A percentile compares a stretch with the other conserved stretches of the same genome.
These are phyloP conservation scores for Picathartes gymnocephalus DNA, from an alignment of 2,113 vertebrate genomes.

Conservation along the genomic window DNA sequence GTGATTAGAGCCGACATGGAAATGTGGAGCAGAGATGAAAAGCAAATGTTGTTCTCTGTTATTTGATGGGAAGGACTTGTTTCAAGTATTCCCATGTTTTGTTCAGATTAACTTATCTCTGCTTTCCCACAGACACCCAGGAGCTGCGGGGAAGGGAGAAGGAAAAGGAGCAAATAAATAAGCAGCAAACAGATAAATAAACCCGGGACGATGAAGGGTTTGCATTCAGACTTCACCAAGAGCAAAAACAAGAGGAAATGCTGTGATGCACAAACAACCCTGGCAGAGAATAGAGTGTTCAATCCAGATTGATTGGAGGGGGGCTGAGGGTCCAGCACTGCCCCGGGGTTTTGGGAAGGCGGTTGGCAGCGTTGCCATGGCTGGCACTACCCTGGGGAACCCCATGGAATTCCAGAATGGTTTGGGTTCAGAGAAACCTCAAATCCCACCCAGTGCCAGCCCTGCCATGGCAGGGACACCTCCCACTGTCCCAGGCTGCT, in stretches of 20 bases:
- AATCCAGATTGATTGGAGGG: rapidly evolving
- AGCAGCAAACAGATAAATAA: conserved; percentile 31
- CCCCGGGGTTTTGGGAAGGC: background rate
- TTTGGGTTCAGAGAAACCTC: too few relatives aligned
- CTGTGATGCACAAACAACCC: background rate
- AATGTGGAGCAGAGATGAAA: background rate
- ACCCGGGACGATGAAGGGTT: background rate
- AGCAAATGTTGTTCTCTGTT: background rate
- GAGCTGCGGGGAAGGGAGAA: background rate
- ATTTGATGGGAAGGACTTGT: background rate
- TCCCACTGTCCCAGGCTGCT: background rate
- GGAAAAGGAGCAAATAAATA: background rate
- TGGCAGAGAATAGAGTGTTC: rapidly evolving
- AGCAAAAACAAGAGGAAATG: background rate
- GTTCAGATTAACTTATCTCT: conserved; percentile 28
- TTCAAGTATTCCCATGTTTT: background rate
- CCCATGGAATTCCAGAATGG: background rate
- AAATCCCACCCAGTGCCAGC: background rate
- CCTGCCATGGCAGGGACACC: background rate
- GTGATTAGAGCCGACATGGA: background rate
- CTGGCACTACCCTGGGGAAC: too few relatives aligned
- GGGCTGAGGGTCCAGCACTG: background rate
- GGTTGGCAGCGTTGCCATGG: background rate
- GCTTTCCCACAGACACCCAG: background rate
- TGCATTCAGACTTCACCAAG: background rate